Evolutionary conservation across 2,113 vertebrate genomes (phyloP), one percentile per base, ranked within the genome.

Genomic region (Cephalopterus ornatus): DNA sequence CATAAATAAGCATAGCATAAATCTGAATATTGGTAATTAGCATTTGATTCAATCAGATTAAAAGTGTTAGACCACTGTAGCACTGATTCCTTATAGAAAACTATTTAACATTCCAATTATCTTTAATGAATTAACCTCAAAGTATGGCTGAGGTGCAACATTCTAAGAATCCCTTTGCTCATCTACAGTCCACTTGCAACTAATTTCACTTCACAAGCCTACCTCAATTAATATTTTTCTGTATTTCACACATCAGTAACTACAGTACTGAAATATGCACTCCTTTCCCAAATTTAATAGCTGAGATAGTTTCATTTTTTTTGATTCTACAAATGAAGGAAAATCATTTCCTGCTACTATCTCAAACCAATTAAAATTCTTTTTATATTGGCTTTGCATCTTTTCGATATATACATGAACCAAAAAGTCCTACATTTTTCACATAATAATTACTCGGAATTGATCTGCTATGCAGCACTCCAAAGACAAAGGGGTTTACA

Each of bases 361-460:
- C 87, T 82, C 81, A 94, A 96, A 93, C 85, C 92, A 96, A 96
- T 97, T 97, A 96, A 97, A 96, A 93, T 85, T 88, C 67, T 92
- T 81, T 94, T 95, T 70, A 55, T 55, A 59, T 46, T 41, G 50
- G 76, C 68, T 96, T 77, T 76, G 59, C 79, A 82, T 91, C 83
- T 92, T 73, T 92, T 67, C 37, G 12, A 94, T 76, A 42, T 52
- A 87, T 89, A 80, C 67, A 89, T 85, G 68, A 95, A 89, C 58
- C 75, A 86, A 49, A 58, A 92, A 93, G 23, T 65, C 52, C 33
- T 74, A 73, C 28, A 49, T 82, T 95, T 92, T 91, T 73, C 75
- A 82, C 71, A 82, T 92, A 62, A 83, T 95, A 93, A 74, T 97
- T 97, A 91, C 72, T 93, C 85, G 70, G 85, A 97, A 97, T 95